These are phyloP conservation scores for Trichopria drosophilae DNA, from an alignment of 2,888 invertebrate species.

Conservation along the genomic window DNA sequence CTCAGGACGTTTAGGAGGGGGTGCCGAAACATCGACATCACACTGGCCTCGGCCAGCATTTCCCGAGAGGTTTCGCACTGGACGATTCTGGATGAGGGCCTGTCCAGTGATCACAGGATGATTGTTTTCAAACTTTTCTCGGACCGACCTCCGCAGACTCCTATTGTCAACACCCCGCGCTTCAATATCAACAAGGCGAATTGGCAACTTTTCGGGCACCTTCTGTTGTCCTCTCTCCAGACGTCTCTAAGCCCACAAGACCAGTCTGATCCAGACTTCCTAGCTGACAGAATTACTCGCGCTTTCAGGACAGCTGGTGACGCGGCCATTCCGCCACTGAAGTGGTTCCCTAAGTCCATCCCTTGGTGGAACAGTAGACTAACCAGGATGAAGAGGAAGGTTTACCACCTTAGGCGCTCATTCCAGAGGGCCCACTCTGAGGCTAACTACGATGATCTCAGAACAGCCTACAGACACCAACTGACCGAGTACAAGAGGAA, in stretches of 20 bases:
- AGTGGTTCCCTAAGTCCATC: background rate
- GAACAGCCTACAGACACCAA: background rate
- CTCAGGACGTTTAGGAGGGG: background rate
- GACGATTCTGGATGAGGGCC: background rate
- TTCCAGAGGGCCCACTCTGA: too few relatives aligned
- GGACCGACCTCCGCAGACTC: too few relatives aligned
- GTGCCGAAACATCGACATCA: constrained; percentile 4
- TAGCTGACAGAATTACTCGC: background rate
- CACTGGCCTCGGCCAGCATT: background rate
- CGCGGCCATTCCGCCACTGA: background rate
- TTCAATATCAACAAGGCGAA: too few relatives aligned
- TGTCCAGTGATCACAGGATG: background rate
- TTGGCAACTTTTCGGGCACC: too few relatives aligned
- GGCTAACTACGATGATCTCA: fast-evolving
- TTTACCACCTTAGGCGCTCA: too few relatives aligned
- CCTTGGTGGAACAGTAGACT: constrained; percentile 13
- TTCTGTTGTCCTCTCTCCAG: too few relatives aligned
- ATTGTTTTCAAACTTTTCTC: too few relatives aligned
- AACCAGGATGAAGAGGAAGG: background rate
- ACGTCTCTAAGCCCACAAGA: too few relatives aligned
- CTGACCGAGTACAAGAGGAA: background rate
- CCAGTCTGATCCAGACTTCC: background rate
- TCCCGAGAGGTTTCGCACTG: background rate
- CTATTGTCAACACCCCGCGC: too few relatives aligned
- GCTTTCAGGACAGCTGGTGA: background rate